A percentile compares a stretch with the other conserved stretches of the same genome.
Conservation (phyloP, 1,140 invertebrate species). For the Drosophila arizonae region DNA sequence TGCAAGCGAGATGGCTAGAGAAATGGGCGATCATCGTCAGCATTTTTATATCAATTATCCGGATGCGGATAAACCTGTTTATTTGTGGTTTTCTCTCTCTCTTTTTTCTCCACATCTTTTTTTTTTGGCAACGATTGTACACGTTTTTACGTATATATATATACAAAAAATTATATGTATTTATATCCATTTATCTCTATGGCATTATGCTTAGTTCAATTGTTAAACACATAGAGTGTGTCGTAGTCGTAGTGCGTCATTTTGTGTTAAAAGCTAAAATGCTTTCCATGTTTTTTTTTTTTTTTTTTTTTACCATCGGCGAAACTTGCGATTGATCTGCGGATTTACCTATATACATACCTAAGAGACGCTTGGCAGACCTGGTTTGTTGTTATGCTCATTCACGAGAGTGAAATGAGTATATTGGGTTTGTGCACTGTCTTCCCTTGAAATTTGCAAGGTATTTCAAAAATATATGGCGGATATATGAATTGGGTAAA, state of each 20-base stretch:
- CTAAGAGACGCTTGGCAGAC: not conserved
- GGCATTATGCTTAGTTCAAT: constrained; percentile 33
- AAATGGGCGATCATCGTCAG: constrained; percentile 35
- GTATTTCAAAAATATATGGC: too few species aligned
- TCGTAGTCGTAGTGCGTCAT: constrained; percentile 30
- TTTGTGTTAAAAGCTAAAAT: constrained; percentile 38
- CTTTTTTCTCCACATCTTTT: constrained; percentile 4
- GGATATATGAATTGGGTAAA: too few species aligned
- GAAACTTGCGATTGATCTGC: constrained; percentile 1
- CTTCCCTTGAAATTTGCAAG: too few species aligned
- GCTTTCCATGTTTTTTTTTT: constrained; percentile 33
- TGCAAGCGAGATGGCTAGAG: constrained; percentile 38
- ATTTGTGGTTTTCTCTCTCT: constrained; percentile 13
- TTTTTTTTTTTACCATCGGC: constrained; percentile 21
- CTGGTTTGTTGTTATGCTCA: not conserved
- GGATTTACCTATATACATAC: not conserved
- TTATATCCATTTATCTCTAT: constrained; percentile 10
- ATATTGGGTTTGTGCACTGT: too few species aligned
- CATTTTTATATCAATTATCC: constrained; percentile 38
- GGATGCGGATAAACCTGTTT: constrained; percentile 51
- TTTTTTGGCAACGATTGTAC: constrained; percentile 33
- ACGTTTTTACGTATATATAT: not conserved
- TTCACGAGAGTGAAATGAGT: too few species aligned
- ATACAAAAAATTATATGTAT: not conserved
- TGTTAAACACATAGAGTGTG: constrained; percentile 33